These are phyloP conservation scores for Capricornis sumatraensis DNA, from an alignment of 2,113 vertebrate genomes.

Conservation along the genomic window DNA sequence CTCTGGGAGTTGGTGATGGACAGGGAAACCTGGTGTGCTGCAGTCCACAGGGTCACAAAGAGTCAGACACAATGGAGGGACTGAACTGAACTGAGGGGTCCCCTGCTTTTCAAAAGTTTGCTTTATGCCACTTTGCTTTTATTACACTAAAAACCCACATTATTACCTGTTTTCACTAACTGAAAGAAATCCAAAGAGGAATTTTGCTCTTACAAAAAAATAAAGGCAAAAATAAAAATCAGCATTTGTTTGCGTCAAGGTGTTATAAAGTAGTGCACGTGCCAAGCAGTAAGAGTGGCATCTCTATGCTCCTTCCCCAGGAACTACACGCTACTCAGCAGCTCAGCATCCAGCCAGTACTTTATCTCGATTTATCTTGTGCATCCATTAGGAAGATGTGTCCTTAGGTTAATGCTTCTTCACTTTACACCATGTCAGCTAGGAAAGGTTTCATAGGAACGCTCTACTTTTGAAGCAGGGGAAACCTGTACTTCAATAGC, in stretches of 20 bases:
- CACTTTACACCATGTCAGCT: background rate
- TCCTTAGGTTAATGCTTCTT: background rate
- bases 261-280: background rate
- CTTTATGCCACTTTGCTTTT: background rate
- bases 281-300: background rate
- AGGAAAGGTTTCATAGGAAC: background rate
- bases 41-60: background rate
- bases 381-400: background rate
- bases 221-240: background rate
- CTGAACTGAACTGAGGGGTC: background rate
- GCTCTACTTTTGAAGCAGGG: background rate
- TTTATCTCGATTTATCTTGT: background rate
- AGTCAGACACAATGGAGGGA: background rate
- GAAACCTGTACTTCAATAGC: background rate
- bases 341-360: background rate
- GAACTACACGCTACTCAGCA: background rate
- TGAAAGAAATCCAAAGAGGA: background rate
- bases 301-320: background rate
- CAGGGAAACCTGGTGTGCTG: background rate
- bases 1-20: background rate
- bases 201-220: background rate
- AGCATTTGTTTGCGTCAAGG: background rate
- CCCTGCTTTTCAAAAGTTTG: background rate
- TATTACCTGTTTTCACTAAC: background rate
- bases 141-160: background rate